Evolutionary conservation across 2,113 vertebrate genomes (phyloP).

Genomic region (Campylorhamphus procurvoides): DNA sequence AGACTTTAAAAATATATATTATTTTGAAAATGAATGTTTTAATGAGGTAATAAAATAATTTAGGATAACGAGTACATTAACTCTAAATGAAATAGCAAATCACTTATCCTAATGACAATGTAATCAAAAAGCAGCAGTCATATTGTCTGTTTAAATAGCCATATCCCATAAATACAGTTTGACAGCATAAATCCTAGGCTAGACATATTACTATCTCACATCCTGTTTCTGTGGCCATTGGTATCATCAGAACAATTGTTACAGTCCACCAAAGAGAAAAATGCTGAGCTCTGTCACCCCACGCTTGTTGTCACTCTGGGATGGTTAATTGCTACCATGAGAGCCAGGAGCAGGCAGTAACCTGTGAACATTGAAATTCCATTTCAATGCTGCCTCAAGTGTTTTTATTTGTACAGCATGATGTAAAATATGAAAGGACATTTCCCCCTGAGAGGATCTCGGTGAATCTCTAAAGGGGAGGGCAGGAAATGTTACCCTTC

Average conservation of each 20-base stretch:
- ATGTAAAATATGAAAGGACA: background rate
- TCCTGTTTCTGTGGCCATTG: fast-evolving
- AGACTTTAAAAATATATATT: background rate
- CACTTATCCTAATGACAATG: background rate
- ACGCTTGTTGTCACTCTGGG: fast-evolving
- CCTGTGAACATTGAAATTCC: background rate
- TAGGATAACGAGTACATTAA: background rate
- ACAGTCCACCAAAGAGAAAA: background rate
- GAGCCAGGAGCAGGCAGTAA: background rate
- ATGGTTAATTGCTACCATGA: background rate
- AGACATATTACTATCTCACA: background rate
- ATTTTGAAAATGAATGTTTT: background rate
- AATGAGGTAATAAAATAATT: background rate
- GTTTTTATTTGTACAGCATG: background rate
- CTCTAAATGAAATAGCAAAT: background rate
- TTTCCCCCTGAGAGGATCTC: background rate
- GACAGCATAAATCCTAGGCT: background rate
- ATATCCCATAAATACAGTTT: background rate
- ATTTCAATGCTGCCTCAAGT: background rate
- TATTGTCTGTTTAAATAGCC: background rate
- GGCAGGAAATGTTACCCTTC: background rate
- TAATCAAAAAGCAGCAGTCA: background rate
- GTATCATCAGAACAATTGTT: background rate
- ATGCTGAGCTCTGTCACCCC: background rate
- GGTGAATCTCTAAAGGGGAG: background rate